These are phyloP conservation scores for Drosophila virilis DNA, from an alignment of 1,140 invertebrate species.

Conservation along the genomic window DNA sequence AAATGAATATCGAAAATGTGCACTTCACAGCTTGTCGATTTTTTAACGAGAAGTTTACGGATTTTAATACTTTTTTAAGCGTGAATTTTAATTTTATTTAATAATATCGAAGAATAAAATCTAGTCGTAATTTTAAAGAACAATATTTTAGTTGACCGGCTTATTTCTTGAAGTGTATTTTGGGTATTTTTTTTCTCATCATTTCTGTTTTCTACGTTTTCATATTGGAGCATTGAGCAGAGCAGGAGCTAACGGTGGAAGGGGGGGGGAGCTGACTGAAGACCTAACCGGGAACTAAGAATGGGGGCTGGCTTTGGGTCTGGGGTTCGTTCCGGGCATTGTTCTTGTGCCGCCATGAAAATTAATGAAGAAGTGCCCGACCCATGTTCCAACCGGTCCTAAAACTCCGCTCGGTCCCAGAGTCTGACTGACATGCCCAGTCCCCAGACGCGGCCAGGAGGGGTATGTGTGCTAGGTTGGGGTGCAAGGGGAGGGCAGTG, in stretches of 20 bases:
- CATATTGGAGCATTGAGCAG: conserved; percentile 35
- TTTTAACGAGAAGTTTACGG: no score
- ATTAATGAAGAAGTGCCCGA: conserved; percentile 83
- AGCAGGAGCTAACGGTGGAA: neutral
- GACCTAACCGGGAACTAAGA: neutral
- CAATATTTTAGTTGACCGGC: no score
- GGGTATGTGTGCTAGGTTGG: neutral
- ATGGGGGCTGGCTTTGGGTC: neutral
- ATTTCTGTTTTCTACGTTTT: conserved; percentile 67
- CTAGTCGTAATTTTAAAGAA: no score
- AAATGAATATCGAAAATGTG: no score
- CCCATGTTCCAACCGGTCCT: conserved; percentile 73
- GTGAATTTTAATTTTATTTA: no score
- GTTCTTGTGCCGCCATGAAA: conserved; percentile 82
- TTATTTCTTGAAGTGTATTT: conserved; percentile 23
- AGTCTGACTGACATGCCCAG: conserved; percentile 33
- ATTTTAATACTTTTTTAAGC: no score
- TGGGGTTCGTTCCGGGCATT: conserved; percentile 53
- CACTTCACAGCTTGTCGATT: no score
- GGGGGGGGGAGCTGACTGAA: neutral
- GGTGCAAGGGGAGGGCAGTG: conserved; percentile 1
- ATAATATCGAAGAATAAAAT: no score
- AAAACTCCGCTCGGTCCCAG: conserved; percentile 55
- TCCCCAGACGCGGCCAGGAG: neutral
- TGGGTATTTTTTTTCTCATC: conserved; percentile 46